Base-by-base conservation (phyloP, 2,888 invertebrate species). In the Parnassius mnemosyne region DNA sequence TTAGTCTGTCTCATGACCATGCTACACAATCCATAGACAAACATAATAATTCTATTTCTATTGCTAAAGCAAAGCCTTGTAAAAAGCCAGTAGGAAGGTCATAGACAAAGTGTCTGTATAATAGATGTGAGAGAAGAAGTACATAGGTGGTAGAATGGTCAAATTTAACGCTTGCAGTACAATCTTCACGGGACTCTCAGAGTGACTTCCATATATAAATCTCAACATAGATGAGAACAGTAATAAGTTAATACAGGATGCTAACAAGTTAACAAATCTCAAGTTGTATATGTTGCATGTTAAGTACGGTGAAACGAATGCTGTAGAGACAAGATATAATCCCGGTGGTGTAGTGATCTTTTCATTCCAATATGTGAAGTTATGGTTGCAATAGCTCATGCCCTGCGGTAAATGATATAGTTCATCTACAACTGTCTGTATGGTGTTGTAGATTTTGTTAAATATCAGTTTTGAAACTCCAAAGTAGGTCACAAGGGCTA, bases 341-440 rank as follows among this genome's bases (percentile, higher is more conserved):
- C 98, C 99, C 0, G 99, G 99, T 34, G 98, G 93, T 0, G 99
- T 99, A 0, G 99, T 99, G 61, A 99, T 98, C 92, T 98, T 99
- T 0, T 96, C 93, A 82, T 99, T 95, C 98, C 98, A 99, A 94
- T 97, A 81, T 9, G 93, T 85, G 78, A 96, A 98, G 73, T 95
- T 94, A 42, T 95, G 94, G 50, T 93, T 83, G 72, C 98, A 99
- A 80, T 95, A 99, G 11, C 93, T 92, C 67, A 95, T 81, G 0
- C 96, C 97, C 88, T 99, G 98, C 0, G 96, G 96, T 63, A 98
- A 92, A 77, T 99, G 99, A 80, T 98, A 99, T 60, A 96, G 92
- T 88, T 99, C 99, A 83, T 99, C 99, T 73, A 99, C 96, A 55
- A 90, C 82, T 0, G 77, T 69, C 0, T 79, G 71, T 0, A 74